These are phyloP conservation scores for Typhlichthys subterraneus DNA, from an alignment of 2,797 vertebrate genomes.

Conservation along the genomic window DNA sequence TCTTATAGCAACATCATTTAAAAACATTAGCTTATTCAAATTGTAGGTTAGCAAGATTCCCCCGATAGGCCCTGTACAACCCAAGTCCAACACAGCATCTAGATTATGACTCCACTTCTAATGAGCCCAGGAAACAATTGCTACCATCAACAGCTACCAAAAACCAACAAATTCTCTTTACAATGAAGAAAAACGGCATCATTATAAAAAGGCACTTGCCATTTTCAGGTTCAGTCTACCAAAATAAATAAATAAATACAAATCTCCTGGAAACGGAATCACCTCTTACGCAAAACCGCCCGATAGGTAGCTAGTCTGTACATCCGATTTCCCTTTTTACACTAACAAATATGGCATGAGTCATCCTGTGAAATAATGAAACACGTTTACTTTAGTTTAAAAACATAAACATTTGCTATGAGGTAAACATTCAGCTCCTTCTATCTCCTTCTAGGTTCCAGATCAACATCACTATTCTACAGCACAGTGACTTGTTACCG, in stretches of 20 bases:
- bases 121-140: no score
- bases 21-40: no score
- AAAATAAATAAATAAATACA: constrained; percentile 62
- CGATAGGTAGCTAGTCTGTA: constrained; percentile 48
- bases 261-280: constrained; percentile 39
- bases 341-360: constrained; percentile 10
- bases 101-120: no score
- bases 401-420: constrained; percentile 35
- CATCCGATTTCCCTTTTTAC: constrained; percentile 30
- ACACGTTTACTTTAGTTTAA: constrained; percentile 7
- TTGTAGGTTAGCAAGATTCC: no score
- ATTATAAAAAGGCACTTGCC: constrained; percentile 79
- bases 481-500: constrained; percentile 27
- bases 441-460: constrained; percentile 10
- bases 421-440: constrained; percentile 56
- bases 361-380: constrained; percentile 12
- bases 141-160: no score
- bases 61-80: no score
- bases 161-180: constrained; percentile 15
- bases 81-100: no score
- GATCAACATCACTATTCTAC: constrained; percentile 31
- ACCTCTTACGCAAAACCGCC: constrained; percentile 18
- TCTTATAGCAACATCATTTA: no score
- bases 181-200: constrained; percentile 46
- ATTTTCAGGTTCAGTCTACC: constrained; percentile 60